Evolutionary conservation across 1,140 invertebrate species (phyloP).

Genomic region (Drosophila kohkoa): DNA sequence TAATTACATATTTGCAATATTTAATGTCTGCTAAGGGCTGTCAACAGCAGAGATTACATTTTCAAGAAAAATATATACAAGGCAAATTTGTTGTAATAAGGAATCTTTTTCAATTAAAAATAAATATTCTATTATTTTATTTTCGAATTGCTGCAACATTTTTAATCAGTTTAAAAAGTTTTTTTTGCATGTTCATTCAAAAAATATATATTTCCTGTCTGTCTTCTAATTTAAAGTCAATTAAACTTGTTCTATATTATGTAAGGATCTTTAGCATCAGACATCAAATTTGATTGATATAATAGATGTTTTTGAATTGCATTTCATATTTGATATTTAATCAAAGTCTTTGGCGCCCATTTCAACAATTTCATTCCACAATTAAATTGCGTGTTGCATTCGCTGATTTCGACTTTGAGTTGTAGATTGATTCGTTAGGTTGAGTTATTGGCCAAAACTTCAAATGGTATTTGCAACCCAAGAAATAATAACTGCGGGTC

Average conservation of each 20-base stretch:
- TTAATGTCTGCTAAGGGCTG: neutral
- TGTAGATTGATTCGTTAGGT: constrained; percentile 9
- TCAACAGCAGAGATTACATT: neutral
- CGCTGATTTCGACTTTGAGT: neutral
- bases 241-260: no score
- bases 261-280: no score
- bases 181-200: no score
- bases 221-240: no score
- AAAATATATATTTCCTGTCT: no score
- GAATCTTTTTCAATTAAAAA: neutral
- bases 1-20: neutral
- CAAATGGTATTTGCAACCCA: constrained; percentile 15
- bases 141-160: neutral
- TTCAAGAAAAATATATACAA: neutral
- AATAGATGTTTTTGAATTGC: neutral
- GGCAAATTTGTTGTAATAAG: neutral
- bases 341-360: no score
- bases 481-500: constrained; percentile 3
- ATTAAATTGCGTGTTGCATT: neutral
- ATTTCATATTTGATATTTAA: neutral
- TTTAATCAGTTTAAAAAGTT: no score
- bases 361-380: neutral
- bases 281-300: neutral
- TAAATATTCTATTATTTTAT: neutral
- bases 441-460: constrained; percentile 5